Base-by-base conservation (phyloP, 2,888 invertebrate genomes). In the Seira musarum region DNA sequence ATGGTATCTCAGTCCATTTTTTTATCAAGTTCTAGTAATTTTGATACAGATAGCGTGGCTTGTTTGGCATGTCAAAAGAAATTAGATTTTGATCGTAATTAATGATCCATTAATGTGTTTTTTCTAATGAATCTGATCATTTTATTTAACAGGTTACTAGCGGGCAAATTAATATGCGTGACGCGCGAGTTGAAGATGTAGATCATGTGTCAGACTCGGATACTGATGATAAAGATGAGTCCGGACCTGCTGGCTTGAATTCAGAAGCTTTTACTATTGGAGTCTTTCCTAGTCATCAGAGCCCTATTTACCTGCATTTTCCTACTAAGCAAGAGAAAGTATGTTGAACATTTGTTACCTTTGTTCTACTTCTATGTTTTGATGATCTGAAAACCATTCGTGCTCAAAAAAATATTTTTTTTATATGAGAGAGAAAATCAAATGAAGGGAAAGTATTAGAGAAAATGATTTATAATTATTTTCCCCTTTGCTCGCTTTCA, bases 151-250 rank as follows among this genome's bases (percentile, higher is more conserved):
- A 97, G 96, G 95, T 95, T 89, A 97, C 98, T 0, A 92, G 95
- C 53, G 97, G 98, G 0, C 98, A 98, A 90, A 95, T 98, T 85
- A 96, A 96, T 89, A 95, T 98, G 94, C 92, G 96, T 66, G 97
- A 97, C 89, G 96, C 97, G 0, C 92, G 96, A 65, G 96, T 98
- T 0, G 97, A 97, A 88, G 97, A 98, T 89, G 96, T 98, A 0
- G 96, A 97, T 85, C 95, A 97, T 88, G 94, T 96, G 5, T 96
- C 96, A 0, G 97, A 97, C 88, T 95, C 95, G 0, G 95, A 96
- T 88, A 95, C 95, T 0, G 96, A 96, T 87, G 96, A 96, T 88
- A 92, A 94, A 87, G 94, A 93, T 87, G 95, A 95, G 84, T 89
- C 92, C 0, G 91, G 93, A 83, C 91, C 91, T 87, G 92, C 92